Evolutionary conservation across 1,140 invertebrate genomes (phyloP).

Genomic region (Drosophila miranda): DNA sequence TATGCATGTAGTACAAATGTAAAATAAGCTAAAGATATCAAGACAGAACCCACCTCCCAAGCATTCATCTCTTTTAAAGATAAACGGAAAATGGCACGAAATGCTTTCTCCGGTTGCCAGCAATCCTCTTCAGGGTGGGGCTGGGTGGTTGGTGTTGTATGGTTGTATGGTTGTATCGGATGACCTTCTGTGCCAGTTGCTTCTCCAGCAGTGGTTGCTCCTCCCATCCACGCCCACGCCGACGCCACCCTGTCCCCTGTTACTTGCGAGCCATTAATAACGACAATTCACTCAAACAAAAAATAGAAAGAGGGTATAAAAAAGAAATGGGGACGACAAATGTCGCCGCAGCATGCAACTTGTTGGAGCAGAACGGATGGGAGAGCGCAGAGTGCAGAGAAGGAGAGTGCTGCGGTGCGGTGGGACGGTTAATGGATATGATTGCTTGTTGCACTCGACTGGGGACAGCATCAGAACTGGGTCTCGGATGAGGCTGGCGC

Average conservation of each 20-base stretch:
- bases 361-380: constrained; percentile 26
- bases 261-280: constrained; percentile 63
- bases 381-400: background rate
- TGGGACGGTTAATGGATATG: constrained; percentile 13
- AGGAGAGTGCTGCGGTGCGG: background rate
- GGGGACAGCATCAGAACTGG: constrained; percentile 7
- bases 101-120: too few relatives aligned
- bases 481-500: too few relatives aligned
- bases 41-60: too few relatives aligned
- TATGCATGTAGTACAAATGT: too few relatives aligned
- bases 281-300: constrained; percentile 16
- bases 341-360: constrained; percentile 41
- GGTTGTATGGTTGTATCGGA: background rate
- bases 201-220: constrained; percentile 23
- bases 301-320: background rate
- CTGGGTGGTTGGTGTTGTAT: too few relatives aligned
- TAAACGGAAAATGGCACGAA: too few relatives aligned
- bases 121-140: too few relatives aligned
- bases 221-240: background rate
- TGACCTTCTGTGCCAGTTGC: constrained; percentile 62
- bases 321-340: constrained; percentile 23
- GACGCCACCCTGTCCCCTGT: constrained; percentile 7
- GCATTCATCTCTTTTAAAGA: too few relatives aligned
- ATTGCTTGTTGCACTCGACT: constrained; percentile 26
- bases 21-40: too few relatives aligned